Percentiles rank a stretch among this genome's conserved stretches.
Evolutionary conservation across 2,797 vertebrate genomes (phyloP).

Genomic region (Tauraco hartlaubi): DNA sequence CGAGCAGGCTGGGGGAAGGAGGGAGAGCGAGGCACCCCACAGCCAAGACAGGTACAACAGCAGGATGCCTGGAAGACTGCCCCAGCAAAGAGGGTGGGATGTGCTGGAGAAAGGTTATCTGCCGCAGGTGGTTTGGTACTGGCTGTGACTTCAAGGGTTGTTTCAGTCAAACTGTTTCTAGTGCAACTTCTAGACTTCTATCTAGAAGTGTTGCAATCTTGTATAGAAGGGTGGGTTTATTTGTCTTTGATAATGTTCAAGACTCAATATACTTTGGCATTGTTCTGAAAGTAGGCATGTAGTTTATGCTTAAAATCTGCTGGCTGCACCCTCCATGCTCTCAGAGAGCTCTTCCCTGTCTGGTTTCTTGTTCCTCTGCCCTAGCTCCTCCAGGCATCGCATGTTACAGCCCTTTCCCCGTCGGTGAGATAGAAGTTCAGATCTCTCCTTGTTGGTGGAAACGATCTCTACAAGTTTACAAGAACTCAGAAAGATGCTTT

Average conservation of each 20-base stretch:
- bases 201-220: not conserved
- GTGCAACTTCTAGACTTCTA: too few relatives aligned
- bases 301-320: not conserved
- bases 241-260: not conserved
- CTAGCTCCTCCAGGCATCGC: fast-evolving
- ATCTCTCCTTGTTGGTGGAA: not conserved
- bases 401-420: not conserved
- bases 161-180: not conserved
- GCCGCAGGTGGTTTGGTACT: not conserved
- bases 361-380: not conserved
- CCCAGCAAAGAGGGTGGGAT: not conserved
- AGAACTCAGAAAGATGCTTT: not conserved
- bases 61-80: not conserved
- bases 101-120: not conserved
- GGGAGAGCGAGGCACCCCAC: fast-evolving
- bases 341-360: not conserved
- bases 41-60: not conserved
- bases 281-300: not conserved
- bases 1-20: not conserved
- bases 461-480: not conserved
- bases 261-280: not conserved
- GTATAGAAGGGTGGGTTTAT: not conserved
- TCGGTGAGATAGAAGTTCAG: fast-evolving
- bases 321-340: not conserved
- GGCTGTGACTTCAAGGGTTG: not conserved